These are phyloP conservation scores for Ooceraea biroi DNA, from an alignment of 1,140 invertebrate species.

Conservation along the genomic window DNA sequence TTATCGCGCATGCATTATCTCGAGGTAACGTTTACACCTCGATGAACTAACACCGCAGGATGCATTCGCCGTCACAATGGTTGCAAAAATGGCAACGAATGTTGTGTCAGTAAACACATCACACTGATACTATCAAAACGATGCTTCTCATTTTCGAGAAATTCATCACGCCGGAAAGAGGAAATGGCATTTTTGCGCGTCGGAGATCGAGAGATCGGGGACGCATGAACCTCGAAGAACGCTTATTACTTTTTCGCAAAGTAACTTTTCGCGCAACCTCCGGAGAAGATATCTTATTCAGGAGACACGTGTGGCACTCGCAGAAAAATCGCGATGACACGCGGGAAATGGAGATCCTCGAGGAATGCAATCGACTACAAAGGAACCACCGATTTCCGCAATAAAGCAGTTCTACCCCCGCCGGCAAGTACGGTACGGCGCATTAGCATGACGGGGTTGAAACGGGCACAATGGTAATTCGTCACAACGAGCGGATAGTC, in stretches of 20 bases:
- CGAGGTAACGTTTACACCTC: slow-evolving; percentile 33
- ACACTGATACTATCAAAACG: too few relatives aligned
- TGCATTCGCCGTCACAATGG: background rate
- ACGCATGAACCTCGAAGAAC: background rate
- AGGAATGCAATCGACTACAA: slow-evolving; percentile 27
- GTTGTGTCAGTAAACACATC: background rate
- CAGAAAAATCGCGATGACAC: slow-evolving; percentile 22
- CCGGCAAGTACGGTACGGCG: background rate
- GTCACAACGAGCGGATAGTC: slow-evolving; percentile 33
- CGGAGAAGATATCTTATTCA: background rate
- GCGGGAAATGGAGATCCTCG: slow-evolving; percentile 18
- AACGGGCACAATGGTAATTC: slow-evolving; percentile 55
- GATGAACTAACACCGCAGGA: background rate
- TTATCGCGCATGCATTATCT: slow-evolving; percentile 35
- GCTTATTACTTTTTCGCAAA: background rate
- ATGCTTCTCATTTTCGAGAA: background rate
- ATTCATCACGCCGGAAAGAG: background rate
- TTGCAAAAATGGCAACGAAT: background rate
- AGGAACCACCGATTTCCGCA: slow-evolving; percentile 6
- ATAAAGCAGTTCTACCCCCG: slow-evolving; percentile 10
- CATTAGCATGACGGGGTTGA: slow-evolving; percentile 16
- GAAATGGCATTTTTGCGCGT: background rate
- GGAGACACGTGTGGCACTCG: background rate
- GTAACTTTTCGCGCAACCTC: background rate
- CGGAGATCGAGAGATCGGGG: background rate